Evolutionary conservation across 2,888 invertebrate species (phyloP).

Genomic region (Serripes groenlandicus): DNA sequence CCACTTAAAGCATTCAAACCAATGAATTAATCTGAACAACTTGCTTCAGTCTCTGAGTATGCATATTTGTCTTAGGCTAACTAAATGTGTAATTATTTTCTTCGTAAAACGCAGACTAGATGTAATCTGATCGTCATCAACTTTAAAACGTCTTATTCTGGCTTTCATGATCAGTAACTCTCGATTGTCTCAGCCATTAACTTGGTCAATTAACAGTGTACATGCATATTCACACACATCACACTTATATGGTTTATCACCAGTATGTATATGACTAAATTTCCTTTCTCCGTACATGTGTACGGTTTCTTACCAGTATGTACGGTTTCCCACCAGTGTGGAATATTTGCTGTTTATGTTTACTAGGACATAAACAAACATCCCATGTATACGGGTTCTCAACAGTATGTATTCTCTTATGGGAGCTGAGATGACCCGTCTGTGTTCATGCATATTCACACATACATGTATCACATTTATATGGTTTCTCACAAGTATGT

Average conservation of each 20-base stretch:
- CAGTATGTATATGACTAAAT: neutral
- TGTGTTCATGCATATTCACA: neutral
- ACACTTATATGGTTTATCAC: constrained; percentile 8
- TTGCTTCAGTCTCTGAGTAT: too few species aligned
- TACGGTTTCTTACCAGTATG: neutral
- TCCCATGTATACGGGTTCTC: neutral
- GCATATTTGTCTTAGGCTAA: too few species aligned
- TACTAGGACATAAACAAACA: neutral
- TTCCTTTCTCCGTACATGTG: neutral
- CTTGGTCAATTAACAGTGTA: too few species aligned
- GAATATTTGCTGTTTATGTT: neutral
- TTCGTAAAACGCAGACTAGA: too few species aligned
- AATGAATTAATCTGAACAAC: too few species aligned
- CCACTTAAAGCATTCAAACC: too few species aligned
- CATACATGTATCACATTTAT: neutral
- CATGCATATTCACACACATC: neutral
- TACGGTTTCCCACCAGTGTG: neutral
- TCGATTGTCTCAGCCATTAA: too few species aligned
- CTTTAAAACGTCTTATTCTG: too few species aligned
- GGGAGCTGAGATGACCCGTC: neutral
- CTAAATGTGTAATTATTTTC: too few species aligned
- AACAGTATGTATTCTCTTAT: neutral
- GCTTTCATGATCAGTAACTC: too few species aligned
- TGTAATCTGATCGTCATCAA: too few species aligned
- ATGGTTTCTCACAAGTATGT: neutral